Evolutionary conservation across 2,797 vertebrate species (phyloP), one percentile per base, ranked within the genome.

Genomic region (Leptodactylus fallax): DNA sequence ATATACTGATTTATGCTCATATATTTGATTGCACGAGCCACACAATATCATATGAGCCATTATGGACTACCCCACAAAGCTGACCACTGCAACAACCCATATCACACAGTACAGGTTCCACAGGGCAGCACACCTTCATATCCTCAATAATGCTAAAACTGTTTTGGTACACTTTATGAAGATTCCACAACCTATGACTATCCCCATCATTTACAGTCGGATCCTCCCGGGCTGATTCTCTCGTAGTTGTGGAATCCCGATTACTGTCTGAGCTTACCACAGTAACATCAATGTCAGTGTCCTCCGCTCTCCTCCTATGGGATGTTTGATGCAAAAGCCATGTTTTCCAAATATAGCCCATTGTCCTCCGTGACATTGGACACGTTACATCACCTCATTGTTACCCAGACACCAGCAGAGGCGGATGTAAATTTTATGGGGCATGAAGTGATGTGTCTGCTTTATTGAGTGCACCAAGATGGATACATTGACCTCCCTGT

Each of bases 311-410:
- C 12, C 21, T 65, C 79, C 79, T 81, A 63, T 21, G 79, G 79
- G 79, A 81, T 63, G 0, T 63, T 81, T 81, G 60, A 81, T 81
- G 79, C 45, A 81, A 63, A 81, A 81, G 79, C n/a, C 79, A 23
- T 81, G 79, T 65, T 81, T 36, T 81, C 21, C 27, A 49, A 63
- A 81, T 65, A 81, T 45, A 81, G 79, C 79, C 11, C 78, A 36
- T 14, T 65, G 79, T 65, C 79, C 79, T 81, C 6, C 0, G 60
- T 81, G 79, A 81, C 79, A 81, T 81, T 80, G 79, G 79, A 60
- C 56, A 49, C 11, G 7, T 65, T n/a, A 51, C 45, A 65, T 80
- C 79, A 23, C 13, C 79, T 61, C 56, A 47, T 63, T 63, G 58
- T 80, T 58, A 56, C 51, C 51, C 49, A 16, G 76, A 1, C 56